These are phyloP conservation scores for Calidris pugnax DNA, from an alignment of 2,113 vertebrate species.

Conservation along the genomic window DNA sequence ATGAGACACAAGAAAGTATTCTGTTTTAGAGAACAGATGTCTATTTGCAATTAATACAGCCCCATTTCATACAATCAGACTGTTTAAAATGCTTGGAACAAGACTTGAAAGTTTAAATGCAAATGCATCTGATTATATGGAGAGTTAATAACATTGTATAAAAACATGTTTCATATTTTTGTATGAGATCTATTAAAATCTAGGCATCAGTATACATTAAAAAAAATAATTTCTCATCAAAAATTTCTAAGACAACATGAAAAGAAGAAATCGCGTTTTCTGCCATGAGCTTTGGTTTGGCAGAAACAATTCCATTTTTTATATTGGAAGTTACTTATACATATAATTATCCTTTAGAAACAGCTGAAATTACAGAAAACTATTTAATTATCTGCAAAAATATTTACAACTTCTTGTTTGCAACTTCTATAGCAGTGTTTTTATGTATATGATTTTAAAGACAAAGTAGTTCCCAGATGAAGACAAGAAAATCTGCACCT, in stretches of 20 bases:
- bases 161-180: slow-evolving; percentile 9
- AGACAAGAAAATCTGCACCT: background rate
- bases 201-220: background rate
- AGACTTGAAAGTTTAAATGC: slow-evolving; percentile 71
- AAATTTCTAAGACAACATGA: slow-evolving; percentile 4
- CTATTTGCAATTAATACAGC: slow-evolving; percentile 75
- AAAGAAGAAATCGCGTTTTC: background rate
- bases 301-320: slow-evolving; percentile 2
- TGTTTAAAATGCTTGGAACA: slow-evolving; percentile 71
- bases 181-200: slow-evolving; percentile 2
- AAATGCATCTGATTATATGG: slow-evolving; percentile 66
- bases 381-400: background rate
- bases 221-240: slow-evolving; percentile 37
- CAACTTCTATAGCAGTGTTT: background rate
- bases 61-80: slow-evolving; percentile 68
- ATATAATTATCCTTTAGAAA: background rate
- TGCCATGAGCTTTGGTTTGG: background rate
- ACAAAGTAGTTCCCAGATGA: background rate
- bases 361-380: background rate
- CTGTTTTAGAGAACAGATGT: slow-evolving; percentile 69
- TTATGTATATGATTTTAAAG: background rate
- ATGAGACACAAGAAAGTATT: slow-evolving; percentile 43
- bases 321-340: background rate
- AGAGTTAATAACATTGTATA: slow-evolving; percentile 59
- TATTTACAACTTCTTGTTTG: background rate